Evolutionary conservation across 2,888 invertebrate species (phyloP).

Genomic region (Aporophyla lueneburgensis): DNA sequence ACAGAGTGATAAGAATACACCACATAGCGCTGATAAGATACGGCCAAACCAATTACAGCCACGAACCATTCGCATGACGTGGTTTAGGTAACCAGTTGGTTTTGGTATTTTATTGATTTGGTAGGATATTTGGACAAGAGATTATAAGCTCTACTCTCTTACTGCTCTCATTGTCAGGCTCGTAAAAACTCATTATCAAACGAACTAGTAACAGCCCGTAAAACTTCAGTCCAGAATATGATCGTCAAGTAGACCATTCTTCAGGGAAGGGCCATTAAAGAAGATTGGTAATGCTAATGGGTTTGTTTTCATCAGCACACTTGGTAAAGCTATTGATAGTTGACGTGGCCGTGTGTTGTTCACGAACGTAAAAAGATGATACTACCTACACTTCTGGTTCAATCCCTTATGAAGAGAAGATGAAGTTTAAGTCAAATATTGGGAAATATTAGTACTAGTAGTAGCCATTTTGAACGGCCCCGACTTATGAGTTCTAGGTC

Average conservation of each 20-base stretch:
- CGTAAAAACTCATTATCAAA: not conserved
- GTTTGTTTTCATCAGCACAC: no score
- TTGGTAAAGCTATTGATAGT: not conserved
- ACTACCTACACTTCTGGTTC: not conserved
- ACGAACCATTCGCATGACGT: slow-evolving; percentile 71
- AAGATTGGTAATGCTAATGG: not conserved
- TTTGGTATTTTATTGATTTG: slow-evolving; percentile 31
- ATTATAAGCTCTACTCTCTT: not conserved
- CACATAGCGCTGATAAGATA: slow-evolving; percentile 80
- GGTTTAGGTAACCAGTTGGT: slow-evolving; percentile 65
- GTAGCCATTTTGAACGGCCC: no score
- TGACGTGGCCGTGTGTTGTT: no score
- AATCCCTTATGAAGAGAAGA: not conserved
- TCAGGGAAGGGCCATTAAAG: not conserved
- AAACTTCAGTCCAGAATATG: not conserved
- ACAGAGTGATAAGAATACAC: slow-evolving; percentile 75
- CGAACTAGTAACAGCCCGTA: not conserved
- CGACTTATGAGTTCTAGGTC: no score
- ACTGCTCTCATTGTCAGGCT: not conserved
- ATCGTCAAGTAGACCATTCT: not conserved
- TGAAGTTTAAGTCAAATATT: no score
- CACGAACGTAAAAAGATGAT: not conserved
- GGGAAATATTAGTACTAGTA: no score
- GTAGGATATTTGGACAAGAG: slow-evolving; percentile 4
- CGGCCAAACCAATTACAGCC: slow-evolving; percentile 77